phyloP scores from a whole-genome alignment of 2,888 invertebrate genomes.

The Drosophila gaucha region DNA sequence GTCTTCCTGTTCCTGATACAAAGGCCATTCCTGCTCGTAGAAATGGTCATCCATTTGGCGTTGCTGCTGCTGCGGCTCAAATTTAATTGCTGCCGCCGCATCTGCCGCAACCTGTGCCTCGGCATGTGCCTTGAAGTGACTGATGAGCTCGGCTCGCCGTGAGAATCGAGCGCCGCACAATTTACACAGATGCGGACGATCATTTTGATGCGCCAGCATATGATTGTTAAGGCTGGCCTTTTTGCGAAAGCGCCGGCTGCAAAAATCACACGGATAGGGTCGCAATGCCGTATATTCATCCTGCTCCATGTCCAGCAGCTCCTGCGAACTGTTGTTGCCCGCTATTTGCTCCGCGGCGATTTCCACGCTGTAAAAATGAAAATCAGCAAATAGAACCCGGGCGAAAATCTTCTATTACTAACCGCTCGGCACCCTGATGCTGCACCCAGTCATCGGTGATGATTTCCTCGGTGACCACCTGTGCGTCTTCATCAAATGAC shows the following conservation, averaged over 20 bases:
- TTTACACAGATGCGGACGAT: slow-evolving; percentile 92
- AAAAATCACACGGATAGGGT: slow-evolving; percentile 94
- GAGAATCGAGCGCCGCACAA: slow-evolving; percentile 92
- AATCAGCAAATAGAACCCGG: background rate
- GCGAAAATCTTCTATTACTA: slow-evolving; percentile 39
- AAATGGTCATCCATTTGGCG: slow-evolving; percentile 78
- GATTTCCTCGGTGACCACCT: slow-evolving; percentile 92
- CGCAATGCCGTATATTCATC: slow-evolving; percentile 88
- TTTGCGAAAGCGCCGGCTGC: slow-evolving; percentile 92
- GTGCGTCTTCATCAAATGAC: slow-evolving; percentile 85
- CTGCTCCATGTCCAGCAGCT: slow-evolving; percentile 90
- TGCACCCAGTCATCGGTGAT: slow-evolving; percentile 93
- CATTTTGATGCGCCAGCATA: slow-evolving; percentile 94
- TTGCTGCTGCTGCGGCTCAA: slow-evolving; percentile 59
- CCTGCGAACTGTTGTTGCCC: slow-evolving; percentile 78
- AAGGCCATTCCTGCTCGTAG: slow-evolving; percentile 82
- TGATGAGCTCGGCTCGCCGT: slow-evolving; percentile 92
- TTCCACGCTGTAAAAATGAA: slow-evolving; percentile 88
- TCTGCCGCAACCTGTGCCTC: slow-evolving; percentile 88
- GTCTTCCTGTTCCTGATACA: slow-evolving; percentile 38
- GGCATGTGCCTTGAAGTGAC: slow-evolving; percentile 93
- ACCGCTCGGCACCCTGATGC: slow-evolving; percentile 90
- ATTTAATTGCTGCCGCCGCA: slow-evolving; percentile 57
- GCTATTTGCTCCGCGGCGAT: slow-evolving; percentile 88
- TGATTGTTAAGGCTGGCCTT: slow-evolving; percentile 94